Evolutionary conservation across 1,140 invertebrate genomes (phyloP), one percentile per base, ranked within the genome.

Genomic region (Aphelinus atriplicis): DNA sequence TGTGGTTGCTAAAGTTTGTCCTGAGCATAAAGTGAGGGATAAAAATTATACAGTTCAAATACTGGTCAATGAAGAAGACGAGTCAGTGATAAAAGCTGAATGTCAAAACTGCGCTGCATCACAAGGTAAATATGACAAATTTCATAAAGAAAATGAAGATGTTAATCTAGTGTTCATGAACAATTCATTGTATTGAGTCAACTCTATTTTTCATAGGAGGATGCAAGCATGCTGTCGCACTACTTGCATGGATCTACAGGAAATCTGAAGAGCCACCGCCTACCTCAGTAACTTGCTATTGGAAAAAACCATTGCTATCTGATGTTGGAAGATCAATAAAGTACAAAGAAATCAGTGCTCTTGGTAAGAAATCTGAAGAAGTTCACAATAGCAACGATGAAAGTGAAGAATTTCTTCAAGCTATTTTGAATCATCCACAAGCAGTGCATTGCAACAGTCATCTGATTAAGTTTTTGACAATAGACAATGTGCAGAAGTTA

Each of bases 201-300:
- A 61, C 2, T n/a, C 6, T 45, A 3, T 61, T 1, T 26, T n/a
- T 61, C 5, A 61, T 4, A 26, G 73, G 82, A 7, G 81, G 80
- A 45, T 86, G 84, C 66, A 86, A 85, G 77, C 84, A 85, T 80
- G 80, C 78, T 5, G 68, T 72, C 1, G 84, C 82, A 43, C 82
- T 86, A 76, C 71, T 88, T 2, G 85, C 85, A 81, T 86, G 84
- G 84, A 47, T 80, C n/a, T 82, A 87, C 79, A 64, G 84, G 62
- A 65, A 84, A 51, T 80, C 65, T 58, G 85, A 85, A 70, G 81
- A 86, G 66, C 82, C 82, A 46, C 69, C 84, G 48, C 76, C 77
- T n/a, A 85, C 84, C 61, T 75, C 75, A 9, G 61, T 81, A 2
- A 73, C 76, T 61, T 86, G 84, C 56, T 85, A 84, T 58, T 86